Conservation (phyloP, 2,113 vertebrate genomes). For the Periophthalmus modestus region DNA sequence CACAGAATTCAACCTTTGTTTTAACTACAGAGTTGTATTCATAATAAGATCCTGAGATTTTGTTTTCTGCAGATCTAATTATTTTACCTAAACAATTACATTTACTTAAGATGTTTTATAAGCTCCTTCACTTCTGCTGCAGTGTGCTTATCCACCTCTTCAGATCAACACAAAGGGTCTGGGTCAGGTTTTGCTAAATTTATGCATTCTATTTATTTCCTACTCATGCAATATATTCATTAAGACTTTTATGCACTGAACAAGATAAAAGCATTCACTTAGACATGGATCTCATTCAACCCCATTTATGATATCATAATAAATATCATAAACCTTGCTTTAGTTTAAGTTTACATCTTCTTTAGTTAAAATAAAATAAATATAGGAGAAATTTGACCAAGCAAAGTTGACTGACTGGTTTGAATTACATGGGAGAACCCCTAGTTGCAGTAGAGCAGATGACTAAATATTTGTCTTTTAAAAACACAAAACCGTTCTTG, state of each 20-base stretch:
- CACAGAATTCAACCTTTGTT: no score
- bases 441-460: neutral
- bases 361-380: neutral
- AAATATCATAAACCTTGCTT: neutral
- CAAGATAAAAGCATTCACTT: neutral
- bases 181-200: conserved; percentile 42
- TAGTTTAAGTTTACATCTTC: neutral
- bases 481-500: conserved; percentile 3
- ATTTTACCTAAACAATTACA: conserved; percentile 33
- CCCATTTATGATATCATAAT: neutral
- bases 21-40: neutral
- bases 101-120: conserved; percentile 24
- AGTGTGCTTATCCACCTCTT: conserved; percentile 38
- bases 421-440: neutral
- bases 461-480: neutral
- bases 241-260: neutral
- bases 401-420: neutral
- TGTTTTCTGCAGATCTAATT: neutral
- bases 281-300: neutral
- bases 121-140: conserved; percentile 32
- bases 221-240: neutral
- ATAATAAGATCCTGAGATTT: neutral
- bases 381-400: neutral
- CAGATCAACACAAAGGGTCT: conserved; percentile 47
- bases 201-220: conserved; percentile 11